A percentile compares a stretch with the other conserved stretches of the same genome.
These are phyloP conservation scores for Solenopsis invicta DNA, from an alignment of 1,140 invertebrate species.

Conservation along the genomic window DNA sequence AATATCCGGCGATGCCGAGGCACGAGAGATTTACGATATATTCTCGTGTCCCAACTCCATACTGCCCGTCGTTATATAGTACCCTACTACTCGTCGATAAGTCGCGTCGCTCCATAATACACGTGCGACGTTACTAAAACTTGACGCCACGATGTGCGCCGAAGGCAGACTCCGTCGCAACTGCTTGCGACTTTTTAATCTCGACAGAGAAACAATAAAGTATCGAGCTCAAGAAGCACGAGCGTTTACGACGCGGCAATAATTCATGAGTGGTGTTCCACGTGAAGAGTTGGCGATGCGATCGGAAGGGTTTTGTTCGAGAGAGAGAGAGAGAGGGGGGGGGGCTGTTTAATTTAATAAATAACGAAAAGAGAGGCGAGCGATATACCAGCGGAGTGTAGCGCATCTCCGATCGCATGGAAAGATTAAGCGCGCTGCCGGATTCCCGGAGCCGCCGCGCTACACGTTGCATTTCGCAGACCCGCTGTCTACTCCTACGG, in stretches of 20 bases:
- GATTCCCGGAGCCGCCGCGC: background rate
- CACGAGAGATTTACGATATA: slow-evolving; percentile 21
- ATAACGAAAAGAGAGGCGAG: background rate
- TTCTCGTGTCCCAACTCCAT: slow-evolving; percentile 9
- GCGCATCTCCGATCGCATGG: background rate
- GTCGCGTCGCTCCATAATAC: slow-evolving; percentile 20
- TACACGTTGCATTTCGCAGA: slow-evolving; percentile 48
- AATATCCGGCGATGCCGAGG: slow-evolving; percentile 39
- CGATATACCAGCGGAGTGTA: background rate
- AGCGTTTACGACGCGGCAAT: background rate
- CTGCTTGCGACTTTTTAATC: slow-evolving; percentile 45
- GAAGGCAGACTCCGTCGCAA: background rate
- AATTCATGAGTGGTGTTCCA: slow-evolving; percentile 19
- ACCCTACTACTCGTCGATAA: slow-evolving; percentile 16
- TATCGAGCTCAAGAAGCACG: background rate
- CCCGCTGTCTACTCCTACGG: slow-evolving; percentile 68
- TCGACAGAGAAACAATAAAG: background rate
- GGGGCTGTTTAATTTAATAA: slow-evolving; percentile 43
- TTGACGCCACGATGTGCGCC: background rate
- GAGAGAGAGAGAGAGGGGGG: too few species aligned
- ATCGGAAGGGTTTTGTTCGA: background rate
- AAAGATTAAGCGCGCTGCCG: slow-evolving; percentile 33
- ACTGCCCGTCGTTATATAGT: background rate
- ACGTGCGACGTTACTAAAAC: slow-evolving; percentile 23
- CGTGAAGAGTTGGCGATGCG: slow-evolving; percentile 9